Conservation (phyloP, 2,797 vertebrate genomes). For the Loris lydekkerianus region DNA sequence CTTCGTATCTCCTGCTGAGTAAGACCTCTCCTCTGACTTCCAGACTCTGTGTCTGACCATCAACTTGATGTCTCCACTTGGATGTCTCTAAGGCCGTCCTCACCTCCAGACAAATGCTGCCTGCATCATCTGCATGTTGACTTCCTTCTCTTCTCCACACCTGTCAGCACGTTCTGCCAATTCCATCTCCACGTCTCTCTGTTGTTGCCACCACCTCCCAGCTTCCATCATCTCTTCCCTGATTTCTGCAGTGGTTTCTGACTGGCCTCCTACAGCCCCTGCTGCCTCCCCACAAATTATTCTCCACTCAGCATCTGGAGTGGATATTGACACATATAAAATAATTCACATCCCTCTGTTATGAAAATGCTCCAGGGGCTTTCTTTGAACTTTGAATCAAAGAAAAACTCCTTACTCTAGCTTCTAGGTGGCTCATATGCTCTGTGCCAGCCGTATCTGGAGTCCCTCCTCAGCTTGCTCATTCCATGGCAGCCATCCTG, state of each 20-base stretch:
- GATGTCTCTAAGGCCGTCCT: background rate
- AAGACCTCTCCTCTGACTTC: background rate
- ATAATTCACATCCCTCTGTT: background rate
- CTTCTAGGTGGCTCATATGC: background rate
- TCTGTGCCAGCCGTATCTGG: too few relatives aligned
- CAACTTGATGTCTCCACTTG: background rate
- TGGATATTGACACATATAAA: constrained; percentile 25
- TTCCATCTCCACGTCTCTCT: background rate
- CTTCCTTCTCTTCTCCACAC: background rate
- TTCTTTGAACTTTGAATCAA: constrained; percentile 40
- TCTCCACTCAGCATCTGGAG: background rate
- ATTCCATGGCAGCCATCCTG: background rate
- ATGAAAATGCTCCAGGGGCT: background rate
- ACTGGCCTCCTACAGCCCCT: background rate
- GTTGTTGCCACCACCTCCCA: background rate
- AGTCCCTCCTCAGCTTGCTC: background rate
- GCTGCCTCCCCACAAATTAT: background rate
- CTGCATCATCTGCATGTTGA: background rate
- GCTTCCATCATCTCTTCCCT: background rate
- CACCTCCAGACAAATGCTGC: background rate
- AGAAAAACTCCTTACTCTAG: background rate
- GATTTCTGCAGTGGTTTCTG: constrained; percentile 8
- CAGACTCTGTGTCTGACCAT: background rate
- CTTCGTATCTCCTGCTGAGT: background rate
- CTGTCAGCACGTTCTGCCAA: background rate